A percentile compares a stretch with the other conserved stretches of the same genome.
These are phyloP conservation scores for Ochropleura leucogaster DNA, from an alignment of 2,888 invertebrate species.

Conservation along the genomic window DNA sequence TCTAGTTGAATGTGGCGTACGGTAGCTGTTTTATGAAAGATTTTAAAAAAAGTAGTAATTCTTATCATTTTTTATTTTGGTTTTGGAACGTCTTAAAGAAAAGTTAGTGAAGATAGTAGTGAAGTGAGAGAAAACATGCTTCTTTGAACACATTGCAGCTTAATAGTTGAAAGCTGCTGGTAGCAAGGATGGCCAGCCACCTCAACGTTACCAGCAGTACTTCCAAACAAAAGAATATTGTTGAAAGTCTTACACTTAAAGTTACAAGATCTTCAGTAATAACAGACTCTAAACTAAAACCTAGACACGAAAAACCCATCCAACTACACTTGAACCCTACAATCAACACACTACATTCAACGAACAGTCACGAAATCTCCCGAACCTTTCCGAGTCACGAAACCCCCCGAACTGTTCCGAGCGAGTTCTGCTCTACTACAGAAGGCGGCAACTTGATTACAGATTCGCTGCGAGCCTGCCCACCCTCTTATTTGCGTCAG, in stretches of 20 bases:
- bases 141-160: neutral
- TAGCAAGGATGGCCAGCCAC: neutral
- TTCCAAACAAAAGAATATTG: neutral
- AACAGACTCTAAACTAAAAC: constrained; percentile 8
- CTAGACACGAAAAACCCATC: neutral
- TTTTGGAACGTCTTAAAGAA: neutral
- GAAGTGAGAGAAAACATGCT: neutral
- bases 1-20: too few relatives aligned
- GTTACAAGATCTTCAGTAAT: neutral
- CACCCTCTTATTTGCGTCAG: constrained; percentile 66
- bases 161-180: too few relatives aligned
- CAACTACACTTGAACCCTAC: constrained; percentile 9
- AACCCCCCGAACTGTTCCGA: constrained; percentile 23
- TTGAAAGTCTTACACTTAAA: too few relatives aligned
- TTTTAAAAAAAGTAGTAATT: too few relatives aligned
- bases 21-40: too few relatives aligned
- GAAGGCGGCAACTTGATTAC: constrained; percentile 69
- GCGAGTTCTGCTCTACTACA: constrained; percentile 61
- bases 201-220: neutral
- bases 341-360: constrained; percentile 26
- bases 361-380: constrained; percentile 25
- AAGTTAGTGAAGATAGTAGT: too few relatives aligned
- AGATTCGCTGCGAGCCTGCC: constrained; percentile 62
- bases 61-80: neutral
- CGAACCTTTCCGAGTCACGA: constrained; percentile 37